phyloP scores from a whole-genome alignment of 2,113 vertebrate genomes.

The Nestor notabilis region DNA sequence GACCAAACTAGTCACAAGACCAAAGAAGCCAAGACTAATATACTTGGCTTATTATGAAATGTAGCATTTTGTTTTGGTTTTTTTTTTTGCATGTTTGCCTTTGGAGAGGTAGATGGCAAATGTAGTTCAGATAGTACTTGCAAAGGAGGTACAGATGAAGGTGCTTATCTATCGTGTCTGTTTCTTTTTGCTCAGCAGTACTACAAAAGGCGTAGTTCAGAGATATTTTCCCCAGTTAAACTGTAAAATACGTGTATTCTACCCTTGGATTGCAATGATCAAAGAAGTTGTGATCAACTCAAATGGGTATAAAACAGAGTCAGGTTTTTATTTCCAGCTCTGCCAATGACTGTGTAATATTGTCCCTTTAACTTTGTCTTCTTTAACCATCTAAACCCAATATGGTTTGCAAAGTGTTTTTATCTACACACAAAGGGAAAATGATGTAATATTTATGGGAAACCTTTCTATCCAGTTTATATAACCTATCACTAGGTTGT shows the following conservation, averaged over 20 bases:
- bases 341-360: background rate
- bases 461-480: background rate
- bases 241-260: background rate
- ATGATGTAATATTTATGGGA: background rate
- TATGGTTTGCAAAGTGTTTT: background rate
- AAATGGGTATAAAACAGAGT: background rate
- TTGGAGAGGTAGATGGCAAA: background rate
- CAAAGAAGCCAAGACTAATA: background rate
- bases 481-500: background rate
- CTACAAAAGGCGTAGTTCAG: background rate
- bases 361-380: background rate
- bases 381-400: background rate
- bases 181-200: background rate
- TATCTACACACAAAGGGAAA: background rate
- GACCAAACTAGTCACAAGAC: background rate
- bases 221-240: background rate
- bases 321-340: background rate
- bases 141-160: background rate
- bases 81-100: background rate
- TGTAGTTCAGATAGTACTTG: background rate
- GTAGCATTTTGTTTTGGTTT: background rate
- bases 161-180: background rate
- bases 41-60: background rate
- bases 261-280: background rate
- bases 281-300: background rate